Evolutionary conservation across 2,888 invertebrate species (phyloP).

Genomic region (Nysson spinosus): DNA sequence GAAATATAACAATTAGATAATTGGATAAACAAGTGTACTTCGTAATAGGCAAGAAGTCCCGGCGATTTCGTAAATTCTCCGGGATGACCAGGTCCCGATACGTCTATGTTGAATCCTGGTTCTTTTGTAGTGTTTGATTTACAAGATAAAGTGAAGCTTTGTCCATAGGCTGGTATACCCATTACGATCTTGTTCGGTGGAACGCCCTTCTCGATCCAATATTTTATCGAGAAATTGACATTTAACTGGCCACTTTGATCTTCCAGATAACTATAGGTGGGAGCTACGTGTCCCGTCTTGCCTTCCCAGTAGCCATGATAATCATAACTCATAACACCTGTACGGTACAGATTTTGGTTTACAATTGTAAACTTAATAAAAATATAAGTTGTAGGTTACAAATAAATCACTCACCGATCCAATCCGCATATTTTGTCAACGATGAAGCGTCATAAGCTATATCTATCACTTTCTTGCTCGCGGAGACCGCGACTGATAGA

Average conservation of each 20-base stretch:
- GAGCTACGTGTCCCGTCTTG: constrained; percentile 93
- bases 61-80: constrained; percentile 90
- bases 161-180: constrained; percentile 93
- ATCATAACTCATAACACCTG: constrained; percentile 96
- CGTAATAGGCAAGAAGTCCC: constrained; percentile 93
- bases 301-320: constrained; percentile 95
- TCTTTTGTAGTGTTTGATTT: constrained; percentile 52
- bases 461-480: constrained; percentile 91
- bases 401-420: too few species aligned
- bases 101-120: constrained; percentile 84
- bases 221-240: constrained; percentile 90
- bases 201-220: constrained; percentile 92
- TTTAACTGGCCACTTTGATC: constrained; percentile 90
- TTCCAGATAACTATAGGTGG: constrained; percentile 88
- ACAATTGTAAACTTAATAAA: too few species aligned
- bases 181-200: constrained; percentile 89
- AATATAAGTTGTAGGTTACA: too few species aligned
- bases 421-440: constrained; percentile 87
- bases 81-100: constrained; percentile 87
- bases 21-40: too few species aligned
- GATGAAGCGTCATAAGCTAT: constrained; percentile 88
- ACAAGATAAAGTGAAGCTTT: constrained; percentile 83
- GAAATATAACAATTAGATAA: too few species aligned
- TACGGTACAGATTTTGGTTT: too few species aligned
- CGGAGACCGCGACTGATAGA: constrained; percentile 90